A percentile compares a stretch with the other conserved stretches of the same genome.
Conservation (phyloP, 2,888 invertebrate species). For the Sphecodes monilicornis region DNA sequence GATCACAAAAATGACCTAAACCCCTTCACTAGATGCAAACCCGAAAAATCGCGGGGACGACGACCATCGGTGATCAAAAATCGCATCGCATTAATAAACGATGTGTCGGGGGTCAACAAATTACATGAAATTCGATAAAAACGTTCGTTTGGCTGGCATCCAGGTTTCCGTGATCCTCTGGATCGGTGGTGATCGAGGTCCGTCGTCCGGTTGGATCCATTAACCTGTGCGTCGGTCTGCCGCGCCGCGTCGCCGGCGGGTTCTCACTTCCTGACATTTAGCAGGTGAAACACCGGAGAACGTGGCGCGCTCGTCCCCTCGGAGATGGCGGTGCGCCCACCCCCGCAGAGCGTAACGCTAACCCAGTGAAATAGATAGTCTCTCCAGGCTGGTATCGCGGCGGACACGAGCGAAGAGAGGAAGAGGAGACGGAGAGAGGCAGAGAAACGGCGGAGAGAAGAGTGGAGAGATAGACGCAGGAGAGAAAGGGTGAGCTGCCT, state of each 20-base stretch:
- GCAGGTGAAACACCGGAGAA: conserved; percentile 36
- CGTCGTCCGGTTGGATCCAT: conserved; percentile 20
- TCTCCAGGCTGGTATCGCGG: conserved; percentile 89
- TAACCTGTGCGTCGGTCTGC: conserved; percentile 17
- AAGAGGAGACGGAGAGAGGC: not conserved
- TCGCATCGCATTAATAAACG: not conserved
- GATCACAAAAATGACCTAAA: not conserved
- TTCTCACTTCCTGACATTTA: conserved; percentile 38
- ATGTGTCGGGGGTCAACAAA: not conserved
- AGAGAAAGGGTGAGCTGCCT: not conserved
- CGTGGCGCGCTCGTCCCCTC: conserved; percentile 30
- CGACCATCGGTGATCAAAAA: not conserved
- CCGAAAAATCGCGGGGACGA: not conserved
- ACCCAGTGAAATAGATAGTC: conserved; percentile 82
- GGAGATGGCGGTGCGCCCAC: conserved; percentile 53
- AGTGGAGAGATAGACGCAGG: too few species aligned
- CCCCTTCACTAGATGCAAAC: not conserved
- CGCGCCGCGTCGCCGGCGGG: too few species aligned
- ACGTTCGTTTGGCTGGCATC: not conserved
- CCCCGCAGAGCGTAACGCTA: conserved; percentile 74
- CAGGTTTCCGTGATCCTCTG: not conserved
- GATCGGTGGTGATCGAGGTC: conserved; percentile 27
- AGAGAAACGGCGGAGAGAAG: too few species aligned
- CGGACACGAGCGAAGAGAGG: conserved; percentile 75
- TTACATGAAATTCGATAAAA: not conserved